These are phyloP conservation scores for Dendrolimus pini DNA, from an alignment of 2,888 invertebrate genomes.

Conservation along the genomic window DNA sequence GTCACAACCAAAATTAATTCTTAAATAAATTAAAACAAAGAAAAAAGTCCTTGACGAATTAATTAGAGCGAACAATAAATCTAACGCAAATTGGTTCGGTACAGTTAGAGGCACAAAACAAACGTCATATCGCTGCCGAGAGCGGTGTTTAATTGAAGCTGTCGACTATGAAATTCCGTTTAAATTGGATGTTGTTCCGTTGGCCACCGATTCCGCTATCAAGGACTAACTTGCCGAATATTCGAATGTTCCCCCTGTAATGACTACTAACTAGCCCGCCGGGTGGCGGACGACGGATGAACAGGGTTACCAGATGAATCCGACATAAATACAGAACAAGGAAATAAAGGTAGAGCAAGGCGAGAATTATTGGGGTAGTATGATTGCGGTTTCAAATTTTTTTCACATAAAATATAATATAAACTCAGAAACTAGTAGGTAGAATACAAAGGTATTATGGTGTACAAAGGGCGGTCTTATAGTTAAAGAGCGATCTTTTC, in stretches of 20 bases:
- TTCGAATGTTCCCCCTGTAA: conserved; percentile 35
- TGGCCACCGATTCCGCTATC: conserved; percentile 32
- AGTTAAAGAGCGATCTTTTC: too few species aligned
- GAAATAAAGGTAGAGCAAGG: too few species aligned
- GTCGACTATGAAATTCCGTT: conserved; percentile 47
- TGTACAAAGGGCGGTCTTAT: too few species aligned
- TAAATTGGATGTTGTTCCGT: conserved; percentile 49
- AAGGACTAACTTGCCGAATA: conserved; percentile 39
- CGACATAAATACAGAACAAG: too few species aligned
- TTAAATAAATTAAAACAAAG: conserved; percentile 10
- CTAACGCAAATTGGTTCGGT: conserved; percentile 30
- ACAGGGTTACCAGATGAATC: background rate
- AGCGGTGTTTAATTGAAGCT: conserved; percentile 39
- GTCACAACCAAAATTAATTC: background rate
- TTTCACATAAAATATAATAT: too few species aligned
- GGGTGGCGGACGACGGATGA: conserved; percentile 8
- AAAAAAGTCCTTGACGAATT: conserved; percentile 14
- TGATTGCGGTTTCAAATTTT: too few species aligned
- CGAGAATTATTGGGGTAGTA: too few species aligned
- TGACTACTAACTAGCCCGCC: conserved; percentile 52
- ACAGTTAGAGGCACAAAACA: conserved; percentile 26
- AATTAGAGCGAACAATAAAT: conserved; percentile 27
- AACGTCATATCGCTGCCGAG: conserved; percentile 30
- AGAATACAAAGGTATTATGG: too few species aligned
- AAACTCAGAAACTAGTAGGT: too few species aligned